phyloP scores from a whole-genome alignment of 2,113 vertebrate species.

The Hemicordylus capensis region DNA sequence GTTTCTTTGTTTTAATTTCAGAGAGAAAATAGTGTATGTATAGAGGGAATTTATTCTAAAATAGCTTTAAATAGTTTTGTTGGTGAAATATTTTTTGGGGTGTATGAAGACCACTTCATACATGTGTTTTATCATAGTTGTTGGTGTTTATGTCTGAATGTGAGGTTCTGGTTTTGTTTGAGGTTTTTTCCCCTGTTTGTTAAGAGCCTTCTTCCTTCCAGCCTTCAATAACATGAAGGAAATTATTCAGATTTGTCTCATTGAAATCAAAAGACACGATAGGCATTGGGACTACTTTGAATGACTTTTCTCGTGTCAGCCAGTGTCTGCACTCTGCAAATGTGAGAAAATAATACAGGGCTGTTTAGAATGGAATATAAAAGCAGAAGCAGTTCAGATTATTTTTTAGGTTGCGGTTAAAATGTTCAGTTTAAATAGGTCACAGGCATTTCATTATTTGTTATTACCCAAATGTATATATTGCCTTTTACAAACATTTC shows the following conservation, averaged over 20 bases:
- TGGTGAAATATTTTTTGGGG: not conserved
- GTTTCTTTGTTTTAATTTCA: not conserved
- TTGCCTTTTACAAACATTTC: no score
- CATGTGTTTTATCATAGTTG: not conserved
- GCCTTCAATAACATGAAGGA: not conserved
- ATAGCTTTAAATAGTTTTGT: not conserved
- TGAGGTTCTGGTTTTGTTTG: not conserved
- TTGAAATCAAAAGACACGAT: no score
- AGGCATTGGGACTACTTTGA: no score
- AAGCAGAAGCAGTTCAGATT: conserved; percentile 41
- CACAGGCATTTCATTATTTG: no score
- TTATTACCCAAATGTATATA: no score
- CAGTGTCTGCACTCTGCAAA: not conserved
- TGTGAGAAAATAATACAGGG: not conserved
- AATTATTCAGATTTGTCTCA: no score
- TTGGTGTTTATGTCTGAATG: not conserved
- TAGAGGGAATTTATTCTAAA: not conserved
- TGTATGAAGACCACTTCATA: not conserved
- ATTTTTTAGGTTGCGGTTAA: conserved; percentile 29
- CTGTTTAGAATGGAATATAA: no score
- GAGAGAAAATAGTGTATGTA: not conserved
- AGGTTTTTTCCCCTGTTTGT: no score
- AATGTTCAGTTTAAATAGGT: conserved; percentile 34
- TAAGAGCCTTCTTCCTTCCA: not conserved
- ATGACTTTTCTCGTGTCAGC: not conserved